Base-by-base conservation (phyloP, 2,888 invertebrate species). In the Strigamia crassipes region DNA sequence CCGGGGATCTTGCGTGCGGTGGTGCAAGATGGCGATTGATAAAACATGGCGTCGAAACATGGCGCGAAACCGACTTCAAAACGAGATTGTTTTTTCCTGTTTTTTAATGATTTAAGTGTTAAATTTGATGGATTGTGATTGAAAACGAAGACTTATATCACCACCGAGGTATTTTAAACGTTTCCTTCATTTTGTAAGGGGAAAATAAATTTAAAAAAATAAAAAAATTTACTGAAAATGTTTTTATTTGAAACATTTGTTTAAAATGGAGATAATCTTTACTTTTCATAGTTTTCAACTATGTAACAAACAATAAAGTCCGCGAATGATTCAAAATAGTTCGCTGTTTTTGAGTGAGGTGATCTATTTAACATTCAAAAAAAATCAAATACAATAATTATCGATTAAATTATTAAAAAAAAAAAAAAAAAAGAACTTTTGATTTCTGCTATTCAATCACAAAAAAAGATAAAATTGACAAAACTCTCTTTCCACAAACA, bases 321-420 rank as follows among this genome's bases (percentile, higher is more conserved):
- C 12, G 66, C 66, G 66, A 66, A 66, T 27, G 66, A 66, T 66
- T 66, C 27, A 66, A 66, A 66, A 66, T 66, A 66, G 9, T 66
- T 66, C 31, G 23, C 66, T 66, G 66, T 61, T 66, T 66, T 18
- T 66, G 27, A 31, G 51, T 51, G 51, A 31, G 66, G 66, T 66
- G 66, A 66, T 31, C 66, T 66, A 66, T 66, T 66, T 51, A 6
- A 27, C 23, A 27, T 2, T 66, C 15, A 66, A 23, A 66, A 66
- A 66, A 66, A 15, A 18, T n/a, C 21, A 66, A 66, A 23, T 66
- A 61, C 18, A 56, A 15, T 18, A 61, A 18, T 61, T 61, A 21
- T 61, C 61, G 18, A 5, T 10, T n/a, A 51, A n/a, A n/a, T n/a
- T n/a, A n/a, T n/a, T n/a, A n/a, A n/a, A n/a, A n/a, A n/a, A n/a